Evolutionary conservation across 2,797 vertebrate genomes (phyloP), one percentile per base, ranked within the genome.

Genomic region (Microchirus variegatus): DNA sequence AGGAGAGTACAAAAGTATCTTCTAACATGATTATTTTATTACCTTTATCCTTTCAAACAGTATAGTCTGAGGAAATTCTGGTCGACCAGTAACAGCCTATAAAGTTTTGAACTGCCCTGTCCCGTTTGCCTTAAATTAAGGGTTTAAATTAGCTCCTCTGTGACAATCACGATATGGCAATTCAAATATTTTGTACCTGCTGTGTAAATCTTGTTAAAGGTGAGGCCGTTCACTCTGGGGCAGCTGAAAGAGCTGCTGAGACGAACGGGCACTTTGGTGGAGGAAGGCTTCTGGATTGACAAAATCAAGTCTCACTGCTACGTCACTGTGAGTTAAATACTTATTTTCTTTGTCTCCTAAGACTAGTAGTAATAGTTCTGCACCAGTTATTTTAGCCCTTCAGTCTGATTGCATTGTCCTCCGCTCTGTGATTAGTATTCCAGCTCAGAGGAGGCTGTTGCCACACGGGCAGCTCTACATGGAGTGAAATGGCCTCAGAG

Each of bases 301-400:
- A 96, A 96, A 85, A 97, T 97, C 79, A 97, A 97, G 77, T 97
- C 96, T 36, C 96, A 97, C 76, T 97, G 95, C 87, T 96, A 93
- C 5, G 95, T 95, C 75, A 96, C 95, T 47, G 96, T 97, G 78
- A 91, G 95, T 65, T 41, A 9, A 9, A 40, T 22, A 9, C n/a
- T 17, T 18, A 6, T 16, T 10, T 37, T 2, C 16, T 45, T 55
- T 10, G 17, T 43, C 9, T 53, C 13, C 44, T 17, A 31, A 15
- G n/a, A 52, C 13, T 5, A 16, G 3, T 36, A 14, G n/a, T n/a
- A n/a, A n/a, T 4, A 47, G 16, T 14, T 40, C 4, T 12, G 11
- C 53, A 14, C 4, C 6, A 5, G n/a, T 57, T 26, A 10, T 46
- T 36, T 16, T 15, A 10, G 5, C 9, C 14, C 10, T 53, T 59